These are phyloP conservation scores for Microplitis deprimator DNA, from an alignment of 2,888 invertebrate genomes.

Conservation along the genomic window DNA sequence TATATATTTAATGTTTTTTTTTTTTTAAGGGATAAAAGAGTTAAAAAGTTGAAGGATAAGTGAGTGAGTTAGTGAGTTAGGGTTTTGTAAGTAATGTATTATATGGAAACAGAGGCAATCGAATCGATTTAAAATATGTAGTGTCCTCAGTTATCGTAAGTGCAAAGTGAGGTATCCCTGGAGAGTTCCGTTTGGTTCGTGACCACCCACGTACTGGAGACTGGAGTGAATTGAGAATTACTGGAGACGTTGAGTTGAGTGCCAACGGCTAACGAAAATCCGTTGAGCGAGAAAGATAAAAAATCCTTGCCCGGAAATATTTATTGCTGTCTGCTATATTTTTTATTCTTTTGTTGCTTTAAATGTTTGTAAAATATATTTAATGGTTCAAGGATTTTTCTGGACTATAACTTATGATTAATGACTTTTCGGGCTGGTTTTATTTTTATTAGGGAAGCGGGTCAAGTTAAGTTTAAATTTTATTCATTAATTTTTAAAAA, in stretches of 20 bases:
- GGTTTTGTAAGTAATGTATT: too few relatives aligned
- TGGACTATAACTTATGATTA: too few relatives aligned
- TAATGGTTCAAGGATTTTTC: too few relatives aligned
- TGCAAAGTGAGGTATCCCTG: conserved; percentile 51
- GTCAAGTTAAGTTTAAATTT: too few relatives aligned
- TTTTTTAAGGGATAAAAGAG: too few relatives aligned
- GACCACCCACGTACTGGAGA: conserved; percentile 47
- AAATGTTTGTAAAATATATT: too few relatives aligned
- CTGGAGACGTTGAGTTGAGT: not conserved
- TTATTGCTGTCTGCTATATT: not conserved
- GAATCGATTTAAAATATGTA: conserved; percentile 47
- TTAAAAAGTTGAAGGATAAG: too few relatives aligned
- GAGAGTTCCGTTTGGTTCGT: conserved; percentile 45
- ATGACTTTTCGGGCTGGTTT: too few relatives aligned
- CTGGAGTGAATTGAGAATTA: conserved; percentile 15
- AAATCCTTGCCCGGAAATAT: conserved; percentile 14
- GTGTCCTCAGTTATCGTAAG: conserved; percentile 49
- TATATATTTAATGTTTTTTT: too few relatives aligned
- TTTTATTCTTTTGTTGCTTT: not conserved
- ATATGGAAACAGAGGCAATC: conserved; percentile 41
- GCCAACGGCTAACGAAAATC: not conserved
- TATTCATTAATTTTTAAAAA: too few relatives aligned
- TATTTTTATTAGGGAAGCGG: too few relatives aligned
- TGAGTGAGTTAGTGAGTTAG: too few relatives aligned
- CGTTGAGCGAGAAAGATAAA: conserved; percentile 1